Base-by-base conservation (phyloP, 1,140 invertebrate genomes). In the Drosophila gunungcola region DNA sequence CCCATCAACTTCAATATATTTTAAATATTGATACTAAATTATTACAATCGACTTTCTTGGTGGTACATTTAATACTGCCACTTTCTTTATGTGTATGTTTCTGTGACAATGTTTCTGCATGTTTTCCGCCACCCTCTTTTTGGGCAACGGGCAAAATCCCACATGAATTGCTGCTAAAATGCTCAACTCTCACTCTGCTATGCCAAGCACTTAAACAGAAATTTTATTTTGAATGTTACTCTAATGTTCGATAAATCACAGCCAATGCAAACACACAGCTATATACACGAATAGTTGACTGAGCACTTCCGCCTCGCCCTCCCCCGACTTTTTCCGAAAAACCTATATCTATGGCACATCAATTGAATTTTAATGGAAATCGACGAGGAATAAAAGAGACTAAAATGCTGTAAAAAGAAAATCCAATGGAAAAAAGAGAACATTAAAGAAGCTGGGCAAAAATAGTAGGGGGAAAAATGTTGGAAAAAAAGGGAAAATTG, bases 331-430 rank as follows among this genome's bases (percentile, higher is more conserved):
- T 34, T 48, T 48, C 34, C 41, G 16, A 21, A 21, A 21, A 38
- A 9, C 53, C 11, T 54, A 45, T 67, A 80, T 80, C 79, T 62
- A 57, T 70, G 70, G 68, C 68, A 80, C 73, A 84, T 89, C 84
- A 89, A 89, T 89, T 89, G 84, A 89, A 89, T 89, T 89, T 89
- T 89, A 89, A 89, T 89, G 80, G 84, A 89, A 89, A 89, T 89
- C 84, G 84, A 89, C 84, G 80, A 89, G 80, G 84, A 90, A 89
- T 89, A 89, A 89, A 89, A 89, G 85, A 84, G 84, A 89, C 77
- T 84, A 89, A 89, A 89, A 83, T 56, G 84, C 64, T 88, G 72
- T 67, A 84, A 88, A 85, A 78, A 89, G 63, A 48, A 88, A 76
- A 74, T 46, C 60, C 58, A 60, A 60, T 34, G 11, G 13, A 43